Evolutionary conservation across 2,888 invertebrate genomes (phyloP).

Genomic region (Torymus aiolomorphi): DNA sequence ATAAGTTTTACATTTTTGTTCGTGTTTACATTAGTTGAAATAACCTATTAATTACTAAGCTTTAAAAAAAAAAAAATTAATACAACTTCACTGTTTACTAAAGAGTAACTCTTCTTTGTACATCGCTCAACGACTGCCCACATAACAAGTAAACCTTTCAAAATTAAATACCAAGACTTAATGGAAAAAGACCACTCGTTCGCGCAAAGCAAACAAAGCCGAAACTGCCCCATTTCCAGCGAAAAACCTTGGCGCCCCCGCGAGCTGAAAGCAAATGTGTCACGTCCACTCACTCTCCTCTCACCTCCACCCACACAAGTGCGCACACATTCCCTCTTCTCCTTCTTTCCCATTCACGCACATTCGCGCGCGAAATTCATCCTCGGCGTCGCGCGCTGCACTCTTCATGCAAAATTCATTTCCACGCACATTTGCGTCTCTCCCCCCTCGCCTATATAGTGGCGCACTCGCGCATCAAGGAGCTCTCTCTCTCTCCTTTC

Average conservation of each 20-base stretch:
- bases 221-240: no score
- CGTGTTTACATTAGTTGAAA: no score
- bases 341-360: not conserved
- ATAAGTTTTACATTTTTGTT: no score
- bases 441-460: not conserved
- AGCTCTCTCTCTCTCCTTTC: not conserved
- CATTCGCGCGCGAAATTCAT: not conserved
- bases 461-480: no score
- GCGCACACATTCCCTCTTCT: no score
- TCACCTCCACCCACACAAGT: not conserved
- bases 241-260: not conserved
- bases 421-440: conserved; percentile 11
- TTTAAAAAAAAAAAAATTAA: no score
- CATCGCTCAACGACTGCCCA: no score
- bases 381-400: not conserved
- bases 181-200: no score
- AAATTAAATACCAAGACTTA: not conserved
- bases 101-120: no score
- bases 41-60: no score
- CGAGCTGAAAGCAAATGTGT: not conserved
- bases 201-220: no score
- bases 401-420: conserved; percentile 39
- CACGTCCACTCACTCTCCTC: not conserved
- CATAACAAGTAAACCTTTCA: not conserved
- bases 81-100: no score